Evolutionary conservation across 1,140 invertebrate species (phyloP), one percentile per base, ranked within the genome.

Genomic region (Drosophila leontia): DNA sequence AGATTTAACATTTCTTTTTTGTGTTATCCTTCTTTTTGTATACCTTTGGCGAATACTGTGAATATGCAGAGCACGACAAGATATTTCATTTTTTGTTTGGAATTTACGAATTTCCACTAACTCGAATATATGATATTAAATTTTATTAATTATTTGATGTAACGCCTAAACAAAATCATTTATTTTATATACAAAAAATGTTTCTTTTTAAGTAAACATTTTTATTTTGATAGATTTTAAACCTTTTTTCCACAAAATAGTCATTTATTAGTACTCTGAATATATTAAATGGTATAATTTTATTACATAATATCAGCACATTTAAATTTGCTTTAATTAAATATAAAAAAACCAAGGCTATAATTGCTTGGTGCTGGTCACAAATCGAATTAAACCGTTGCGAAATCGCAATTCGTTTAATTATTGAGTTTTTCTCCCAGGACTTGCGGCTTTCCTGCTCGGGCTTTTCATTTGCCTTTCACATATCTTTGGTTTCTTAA

Each of bases 41-140:
- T 87, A 88, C 85, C 85, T 88, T 88, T 90, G 81, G 70, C 35
- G 56, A 90, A 51, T 32, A 85, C 35, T 76, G 75, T 79, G 56
- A 84, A 74, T 26, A 88, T 34, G 67, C 80, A 71, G 29, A 88
- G 56, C 32, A 63, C 60, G 61, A 88, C 58, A 51, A 88, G 56
- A 72, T 69, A 65, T 67, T 82, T 90, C 85, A 88, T 88, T 63
- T 75, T 55, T 72, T 42, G 44, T 35, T 67, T 74, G 44, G 41
- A 37, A 37, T 72, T 50, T 32, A 7, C 32, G 13, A 32, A 44
- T 55, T n/a, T 13, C n/a, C 2, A 32, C 51, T 51, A 44, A 9
- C 53, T 23, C 32, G 19, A 23, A 26, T 65, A 42, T 41, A 50
- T 12, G 15, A 12, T n/a, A 6, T 9, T 45, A 11, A 7, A 34